phyloP scores from a whole-genome alignment of 2,888 invertebrate genomes.

The Diaperis boleti region DNA sequence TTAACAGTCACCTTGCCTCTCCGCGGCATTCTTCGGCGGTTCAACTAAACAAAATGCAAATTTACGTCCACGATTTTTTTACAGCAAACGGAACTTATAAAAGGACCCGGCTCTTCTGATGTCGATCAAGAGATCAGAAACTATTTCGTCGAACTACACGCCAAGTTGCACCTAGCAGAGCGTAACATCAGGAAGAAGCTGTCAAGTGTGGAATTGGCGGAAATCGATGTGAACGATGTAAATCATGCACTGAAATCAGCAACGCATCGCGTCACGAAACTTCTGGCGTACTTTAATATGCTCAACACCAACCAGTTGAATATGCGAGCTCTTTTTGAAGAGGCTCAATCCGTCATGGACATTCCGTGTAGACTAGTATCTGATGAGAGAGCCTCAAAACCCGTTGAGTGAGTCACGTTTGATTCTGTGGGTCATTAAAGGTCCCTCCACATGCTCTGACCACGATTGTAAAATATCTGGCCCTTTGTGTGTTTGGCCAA shows the following conservation, averaged over 20 bases:
- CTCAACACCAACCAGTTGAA: slow-evolving; percentile 38
- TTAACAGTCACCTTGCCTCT: slow-evolving; percentile 44
- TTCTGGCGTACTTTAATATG: slow-evolving; percentile 9
- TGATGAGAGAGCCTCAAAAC: background rate
- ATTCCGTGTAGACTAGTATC: slow-evolving; percentile 23
- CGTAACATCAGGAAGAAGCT: slow-evolving; percentile 61
- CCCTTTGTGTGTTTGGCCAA: too few species aligned
- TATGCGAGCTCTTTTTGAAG: slow-evolving; percentile 13
- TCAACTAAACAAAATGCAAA: slow-evolving; percentile 7
- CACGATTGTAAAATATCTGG: too few species aligned
- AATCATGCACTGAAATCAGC: slow-evolving; percentile 5
- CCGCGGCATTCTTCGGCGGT: slow-evolving; percentile 38
- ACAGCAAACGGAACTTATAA: slow-evolving; percentile 47
- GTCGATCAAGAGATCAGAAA: slow-evolving; percentile 60
- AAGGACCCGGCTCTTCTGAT: slow-evolving; percentile 9
- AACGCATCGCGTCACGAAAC: slow-evolving; percentile 1
- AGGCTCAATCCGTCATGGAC: slow-evolving; percentile 20
- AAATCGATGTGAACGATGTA: slow-evolving; percentile 8
- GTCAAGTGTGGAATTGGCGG: background rate
- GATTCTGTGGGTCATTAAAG: too few species aligned
- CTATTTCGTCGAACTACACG: slow-evolving; percentile 69
- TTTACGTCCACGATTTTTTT: slow-evolving; percentile 36
- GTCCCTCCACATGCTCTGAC: too few species aligned
- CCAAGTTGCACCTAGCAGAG: slow-evolving; percentile 69
- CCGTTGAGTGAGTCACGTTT: slow-evolving; percentile 29